Base-by-base conservation (phyloP, 1,140 invertebrate genomes). In the Solen grandis region DNA sequence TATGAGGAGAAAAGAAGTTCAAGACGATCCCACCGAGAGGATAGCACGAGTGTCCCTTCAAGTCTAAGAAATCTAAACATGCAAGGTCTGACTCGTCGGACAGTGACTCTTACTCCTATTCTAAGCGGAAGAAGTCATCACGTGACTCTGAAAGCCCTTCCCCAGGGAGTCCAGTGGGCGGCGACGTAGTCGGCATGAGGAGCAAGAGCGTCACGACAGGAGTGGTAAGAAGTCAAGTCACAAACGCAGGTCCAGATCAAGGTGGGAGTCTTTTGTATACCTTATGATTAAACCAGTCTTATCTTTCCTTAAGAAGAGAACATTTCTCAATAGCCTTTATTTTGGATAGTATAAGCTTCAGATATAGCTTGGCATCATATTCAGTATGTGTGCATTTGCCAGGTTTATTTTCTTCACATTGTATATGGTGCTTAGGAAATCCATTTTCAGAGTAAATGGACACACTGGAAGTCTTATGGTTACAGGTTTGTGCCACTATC, bases 201-300 rank as follows among this genome's bases (percentile, higher is more conserved):
- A 86, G 74, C 72, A 84, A 46, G 79, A 80, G 29, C 60, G 60
- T 60, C 55, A 19, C 29, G 78, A 80, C 38, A 81, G 84, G 70
- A 86, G 86, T 74, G 89, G 89, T 90, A 90, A 90, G 89, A 86
- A 84, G 84, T 87, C 88, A 68, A 88, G 87, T 87, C 77, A 84
- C 75, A 89, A 89, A 87, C 85, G 83, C 85, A 86, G 87, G 85
- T 88, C 87, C 74, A 76, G 84, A 69, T 88, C 87, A 88, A 90
- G 88, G 88, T 90, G 85, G 86, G 86, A 46, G 41, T 46, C 41
- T 46, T 46, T 46, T n/a, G n/a, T n/a, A n/a, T n/a, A n/a, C n/a
- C n/a, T n/a, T n/a, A n/a, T n/a, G n/a, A n/a, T n/a, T n/a, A n/a
- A n/a, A n/a, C n/a, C n/a, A n/a, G n/a, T n/a, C n/a, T n/a, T n/a